These are phyloP conservation scores for Chrysomela aeneicollis DNA, from an alignment of 2,888 invertebrate genomes.

Conservation along the genomic window DNA sequence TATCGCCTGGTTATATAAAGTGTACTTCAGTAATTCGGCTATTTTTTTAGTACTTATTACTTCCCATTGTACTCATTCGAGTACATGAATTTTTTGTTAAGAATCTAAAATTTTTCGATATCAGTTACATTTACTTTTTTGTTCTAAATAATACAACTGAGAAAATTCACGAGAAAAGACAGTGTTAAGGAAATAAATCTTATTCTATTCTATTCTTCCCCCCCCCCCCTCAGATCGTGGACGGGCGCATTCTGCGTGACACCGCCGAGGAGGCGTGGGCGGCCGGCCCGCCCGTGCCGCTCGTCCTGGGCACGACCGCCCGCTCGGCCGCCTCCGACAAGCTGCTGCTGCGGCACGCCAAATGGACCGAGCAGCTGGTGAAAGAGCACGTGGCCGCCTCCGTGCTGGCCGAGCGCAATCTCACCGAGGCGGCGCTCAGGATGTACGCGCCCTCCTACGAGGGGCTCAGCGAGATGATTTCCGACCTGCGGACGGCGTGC, in stretches of 20 bases:
- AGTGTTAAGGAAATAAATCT: too few relatives aligned
- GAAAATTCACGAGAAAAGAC: too few relatives aligned
- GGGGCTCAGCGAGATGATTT: constrained; percentile 76
- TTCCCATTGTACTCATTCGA: too few relatives aligned
- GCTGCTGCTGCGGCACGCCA: constrained; percentile 67
- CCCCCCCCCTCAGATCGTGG: constrained; percentile 59
- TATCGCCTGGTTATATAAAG: too few relatives aligned
- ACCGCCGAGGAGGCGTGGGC: constrained; percentile 73
- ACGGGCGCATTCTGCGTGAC: constrained; percentile 73
- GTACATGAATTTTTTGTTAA: too few relatives aligned
- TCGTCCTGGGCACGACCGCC: constrained; percentile 78
- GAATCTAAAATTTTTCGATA: too few relatives aligned
- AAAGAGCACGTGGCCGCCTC: constrained; percentile 71
- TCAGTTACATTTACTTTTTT: too few relatives aligned
- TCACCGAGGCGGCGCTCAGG: constrained; percentile 69
- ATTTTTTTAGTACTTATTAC: too few relatives aligned
- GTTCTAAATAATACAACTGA: too few relatives aligned
- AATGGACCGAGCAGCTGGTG: constrained; percentile 74
- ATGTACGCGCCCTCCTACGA: constrained; percentile 73
- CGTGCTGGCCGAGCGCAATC: constrained; percentile 69
- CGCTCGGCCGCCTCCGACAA: constrained; percentile 75
- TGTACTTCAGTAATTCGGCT: too few relatives aligned
- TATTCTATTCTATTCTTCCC: background rate
- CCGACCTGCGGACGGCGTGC: constrained; percentile 81
- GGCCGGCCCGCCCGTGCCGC: constrained; percentile 59